Percentiles rank a stretch among this genome's conserved stretches.
phyloP scores from a whole-genome alignment of 1,140 invertebrate species.

The Drosophila watanabei region DNA sequence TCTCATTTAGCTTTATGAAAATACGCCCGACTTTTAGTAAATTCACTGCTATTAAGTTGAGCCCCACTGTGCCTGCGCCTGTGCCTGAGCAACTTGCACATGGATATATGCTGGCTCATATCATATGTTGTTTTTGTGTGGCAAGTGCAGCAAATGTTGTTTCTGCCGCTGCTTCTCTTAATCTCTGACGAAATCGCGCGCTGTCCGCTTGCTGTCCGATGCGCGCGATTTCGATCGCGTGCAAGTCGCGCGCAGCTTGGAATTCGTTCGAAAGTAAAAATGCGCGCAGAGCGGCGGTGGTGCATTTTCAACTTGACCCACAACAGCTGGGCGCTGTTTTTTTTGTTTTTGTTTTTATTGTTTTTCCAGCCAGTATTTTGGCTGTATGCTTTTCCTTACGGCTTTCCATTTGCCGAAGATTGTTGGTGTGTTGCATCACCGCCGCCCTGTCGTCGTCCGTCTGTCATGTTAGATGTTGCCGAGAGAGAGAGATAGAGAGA shows the following conservation, averaged over 20 bases:
- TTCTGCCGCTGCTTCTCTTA: slow-evolving; percentile 14
- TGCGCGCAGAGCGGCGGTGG: slow-evolving; percentile 23
- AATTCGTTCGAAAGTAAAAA: slow-evolving; percentile 47
- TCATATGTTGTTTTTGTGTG: slow-evolving; percentile 32
- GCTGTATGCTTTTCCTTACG: slow-evolving; percentile 33
- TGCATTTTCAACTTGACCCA: slow-evolving; percentile 83
- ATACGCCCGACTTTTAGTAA: not conserved
- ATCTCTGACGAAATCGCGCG: slow-evolving; percentile 48
- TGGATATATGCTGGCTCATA: slow-evolving; percentile 17
- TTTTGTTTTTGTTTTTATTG: slow-evolving; percentile 31
- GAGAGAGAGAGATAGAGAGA: slow-evolving; percentile 19
- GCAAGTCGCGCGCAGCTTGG: slow-evolving; percentile 54
- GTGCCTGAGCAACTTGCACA: not conserved
- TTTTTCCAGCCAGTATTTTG: slow-evolving; percentile 8
- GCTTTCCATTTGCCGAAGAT: slow-evolving; percentile 65
- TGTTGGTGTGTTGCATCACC: slow-evolving; percentile 66
- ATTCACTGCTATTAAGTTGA: not conserved
- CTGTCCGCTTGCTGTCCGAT: slow-evolving; percentile 15
- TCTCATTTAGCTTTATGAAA: not conserved
- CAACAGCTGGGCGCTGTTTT: slow-evolving; percentile 40
- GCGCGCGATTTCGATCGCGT: slow-evolving; percentile 55
- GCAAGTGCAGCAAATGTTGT: slow-evolving; percentile 44
- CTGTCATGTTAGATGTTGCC: slow-evolving; percentile 72
- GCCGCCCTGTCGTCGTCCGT: slow-evolving; percentile 54
- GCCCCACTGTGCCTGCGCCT: not conserved